Conservation (phyloP, 2,888 invertebrate genomes). For the Flexamia atlantica region DNA sequence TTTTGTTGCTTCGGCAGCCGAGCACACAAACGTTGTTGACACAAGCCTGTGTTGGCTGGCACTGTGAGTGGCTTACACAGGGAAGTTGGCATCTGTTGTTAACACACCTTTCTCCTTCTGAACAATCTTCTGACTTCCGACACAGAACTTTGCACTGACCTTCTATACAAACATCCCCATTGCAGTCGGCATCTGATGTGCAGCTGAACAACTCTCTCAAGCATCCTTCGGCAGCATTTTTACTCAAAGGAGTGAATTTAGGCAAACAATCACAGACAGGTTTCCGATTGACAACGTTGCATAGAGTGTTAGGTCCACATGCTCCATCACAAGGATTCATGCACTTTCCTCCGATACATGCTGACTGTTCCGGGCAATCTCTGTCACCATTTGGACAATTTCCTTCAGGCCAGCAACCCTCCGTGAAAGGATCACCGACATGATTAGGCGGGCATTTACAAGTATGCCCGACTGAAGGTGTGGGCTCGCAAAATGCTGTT, state of each 20-base stretch:
- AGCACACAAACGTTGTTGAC: conserved; percentile 87
- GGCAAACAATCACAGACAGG: conserved; percentile 89
- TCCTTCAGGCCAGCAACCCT: conserved; percentile 88
- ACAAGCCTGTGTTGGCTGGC: conserved; percentile 88
- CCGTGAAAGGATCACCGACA: conserved; percentile 86
- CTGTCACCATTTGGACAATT: conserved; percentile 84
- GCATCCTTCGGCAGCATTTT: conserved; percentile 81
- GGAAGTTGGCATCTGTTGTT: conserved; percentile 88
- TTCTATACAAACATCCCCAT: conserved; percentile 87
- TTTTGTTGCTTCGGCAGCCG: conserved; percentile 91
- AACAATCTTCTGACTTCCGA: conserved; percentile 72
- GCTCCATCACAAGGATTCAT: conserved; percentile 89
- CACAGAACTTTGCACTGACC: conserved; percentile 84
- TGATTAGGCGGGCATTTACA: conserved; percentile 88
- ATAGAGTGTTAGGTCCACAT: conserved; percentile 90
- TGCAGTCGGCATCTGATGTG: conserved; percentile 85
- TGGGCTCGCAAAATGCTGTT: conserved; percentile 87
- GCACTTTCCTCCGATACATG: conserved; percentile 85
- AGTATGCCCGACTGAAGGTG: conserved; percentile 81
- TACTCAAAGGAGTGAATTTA: conserved; percentile 84
- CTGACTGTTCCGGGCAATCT: conserved; percentile 87
- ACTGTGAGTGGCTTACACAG: conserved; percentile 89
- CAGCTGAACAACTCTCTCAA: conserved; percentile 84
- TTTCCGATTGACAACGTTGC: conserved; percentile 86
- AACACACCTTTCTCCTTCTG: conserved; percentile 86